Evolutionary conservation across 2,113 vertebrate species (phyloP), one percentile per base, ranked within the genome.

Genomic region (Crotalus viridis): DNA sequence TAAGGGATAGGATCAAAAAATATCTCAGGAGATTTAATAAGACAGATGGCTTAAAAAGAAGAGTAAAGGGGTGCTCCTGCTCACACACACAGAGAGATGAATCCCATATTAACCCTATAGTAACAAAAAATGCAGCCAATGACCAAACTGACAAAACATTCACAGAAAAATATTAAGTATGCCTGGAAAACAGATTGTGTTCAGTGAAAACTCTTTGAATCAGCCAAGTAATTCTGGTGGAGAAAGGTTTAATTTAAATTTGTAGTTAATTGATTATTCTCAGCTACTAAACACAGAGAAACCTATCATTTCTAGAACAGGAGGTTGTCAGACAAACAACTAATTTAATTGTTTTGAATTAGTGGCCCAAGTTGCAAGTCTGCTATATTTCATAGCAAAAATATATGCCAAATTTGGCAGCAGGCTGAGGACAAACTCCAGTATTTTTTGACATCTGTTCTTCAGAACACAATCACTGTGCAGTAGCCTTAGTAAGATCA

Each of bases 181-280:
- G 46, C 28, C 22, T 55, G 10, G 46, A 92, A 28, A 92, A 55
- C 4, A 46, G 15, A n/a, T 55, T 43, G 33, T 55, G 13, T 39
- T 74, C n/a, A 56, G 0, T 24, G 51, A 91, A 10, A 48, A 87
- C 10, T 61, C 48, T 28, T 87, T 51, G 28, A 13, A 61, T 61
- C 9, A 61, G 26, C 24, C 85, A 87, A 22, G 10, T 10, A 61
- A 48, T 46, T 54, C n/a, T 51, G 19, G 28, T 81, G 39, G 5
- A 57, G 17, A 89, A 89, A 69, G 39, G 55, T 39, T 57, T 93
- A 56, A 10, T 93, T 81, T 90, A 87, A 59, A 74, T 92, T 55
- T 33, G 64, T 33, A 26, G 22, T 24, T 13, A 90, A 61, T 26
- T 6, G 21, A 52, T 56, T 22, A 81, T 46, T 54, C 17, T 56